Conservation (phyloP, 1,140 invertebrate genomes). For the Elymnias hypermnestra region DNA sequence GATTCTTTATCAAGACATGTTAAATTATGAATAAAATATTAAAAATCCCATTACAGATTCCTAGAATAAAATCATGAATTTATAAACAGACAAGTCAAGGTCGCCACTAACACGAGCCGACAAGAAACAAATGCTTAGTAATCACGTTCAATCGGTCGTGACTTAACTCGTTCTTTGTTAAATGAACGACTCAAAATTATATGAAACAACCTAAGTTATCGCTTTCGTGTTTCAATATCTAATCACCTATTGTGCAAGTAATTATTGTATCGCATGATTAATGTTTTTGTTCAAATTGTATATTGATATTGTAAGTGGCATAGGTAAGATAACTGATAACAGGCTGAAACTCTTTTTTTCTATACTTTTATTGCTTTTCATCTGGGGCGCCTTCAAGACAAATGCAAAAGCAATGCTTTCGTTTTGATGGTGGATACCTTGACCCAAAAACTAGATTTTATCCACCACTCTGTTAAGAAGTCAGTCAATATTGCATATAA, state of each 20-base stretch:
- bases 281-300: conserved; percentile 5
- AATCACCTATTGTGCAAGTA: conserved; percentile 24
- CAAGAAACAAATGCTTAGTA: conserved; percentile 15
- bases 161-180: conserved; percentile 25
- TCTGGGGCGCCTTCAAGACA: too few species aligned
- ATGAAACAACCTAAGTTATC: conserved; percentile 16
- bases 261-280: conserved; percentile 11
- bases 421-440: too few species aligned
- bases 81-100: conserved; percentile 23
- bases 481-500: too few species aligned
- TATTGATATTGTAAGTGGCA: background rate
- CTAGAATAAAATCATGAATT: conserved; percentile 8
- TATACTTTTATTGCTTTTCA: too few species aligned
- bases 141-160: conserved; percentile 29
- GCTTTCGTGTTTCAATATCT: conserved; percentile 19
- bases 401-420: too few species aligned
- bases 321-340: too few species aligned
- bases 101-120: conserved; percentile 22
- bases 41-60: background rate
- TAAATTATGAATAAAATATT: background rate
- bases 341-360: too few species aligned
- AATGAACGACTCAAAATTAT: conserved; percentile 20
- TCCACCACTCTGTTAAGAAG: too few species aligned
- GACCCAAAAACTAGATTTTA: too few species aligned
- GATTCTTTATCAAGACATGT: too few species aligned